phyloP scores from a whole-genome alignment of 2,113 vertebrate genomes.

The Podarcis cretensis region DNA sequence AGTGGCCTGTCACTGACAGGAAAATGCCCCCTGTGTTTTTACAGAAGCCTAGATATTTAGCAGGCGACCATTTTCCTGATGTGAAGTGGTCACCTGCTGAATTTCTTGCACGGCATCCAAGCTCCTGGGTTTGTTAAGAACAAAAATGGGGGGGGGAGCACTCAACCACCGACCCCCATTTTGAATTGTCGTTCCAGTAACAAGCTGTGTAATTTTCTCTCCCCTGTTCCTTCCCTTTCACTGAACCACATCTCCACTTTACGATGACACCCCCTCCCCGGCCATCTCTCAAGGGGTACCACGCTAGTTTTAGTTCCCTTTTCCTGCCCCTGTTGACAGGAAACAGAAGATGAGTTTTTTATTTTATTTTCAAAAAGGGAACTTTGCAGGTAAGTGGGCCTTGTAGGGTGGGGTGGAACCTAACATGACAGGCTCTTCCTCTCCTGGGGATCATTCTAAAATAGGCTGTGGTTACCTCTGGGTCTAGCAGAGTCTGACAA shows the following conservation, averaged over 20 bases:
- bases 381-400: background rate
- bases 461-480: background rate
- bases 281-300: background rate
- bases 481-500: background rate
- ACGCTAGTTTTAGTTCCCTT: slow-evolving; percentile 12
- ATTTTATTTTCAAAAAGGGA: background rate
- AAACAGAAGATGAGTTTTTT: background rate
- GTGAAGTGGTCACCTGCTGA: background rate
- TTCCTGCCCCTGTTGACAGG: slow-evolving; percentile 21
- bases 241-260: background rate
- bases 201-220: background rate
- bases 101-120: background rate
- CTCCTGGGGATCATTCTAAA: background rate
- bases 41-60: background rate
- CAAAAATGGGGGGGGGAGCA: background rate
- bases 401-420: background rate
- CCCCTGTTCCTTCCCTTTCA: background rate
- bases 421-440: background rate
- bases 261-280: background rate
- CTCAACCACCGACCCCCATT: background rate
- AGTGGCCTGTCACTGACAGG: too few species aligned
- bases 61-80: too few species aligned
- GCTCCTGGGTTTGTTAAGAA: background rate
- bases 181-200: slow-evolving; percentile 19
- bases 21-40: background rate